Evolutionary conservation across 2,113 vertebrate species (phyloP), one percentile per base, ranked within the genome.

Genomic region (Urocynchramus pylzowi): DNA sequence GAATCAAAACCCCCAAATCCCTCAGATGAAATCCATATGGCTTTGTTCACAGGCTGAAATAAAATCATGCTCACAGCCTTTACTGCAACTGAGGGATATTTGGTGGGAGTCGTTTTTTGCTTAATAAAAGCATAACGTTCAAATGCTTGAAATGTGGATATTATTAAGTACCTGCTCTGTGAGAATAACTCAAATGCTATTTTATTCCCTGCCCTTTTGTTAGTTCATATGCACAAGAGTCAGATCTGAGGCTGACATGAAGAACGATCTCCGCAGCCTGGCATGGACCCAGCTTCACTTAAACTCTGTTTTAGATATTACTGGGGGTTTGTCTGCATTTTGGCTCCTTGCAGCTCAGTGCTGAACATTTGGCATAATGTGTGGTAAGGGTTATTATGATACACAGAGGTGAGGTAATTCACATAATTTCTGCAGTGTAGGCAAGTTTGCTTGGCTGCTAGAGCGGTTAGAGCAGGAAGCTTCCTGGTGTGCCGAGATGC

Each of bases 401-500:
- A 84, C 95, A 96, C 95, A 96, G 96, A 97, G 95, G 97, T 97
- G 97, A 98, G 95, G 97, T 97, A 97, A 98, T 97, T 97, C 97
- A 92, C 83, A 92, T 95, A 22, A 81, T 94, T 97, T 97, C 95
- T 97, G 97, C 95, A 91, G 89, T 17, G 89, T 96, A 96, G 94
- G 95, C 97, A 95, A 90, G 85, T 97, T 97, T 88, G 86, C 91
- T 73, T 82, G 84, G 93, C 93, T 91, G 95, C 89, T 68, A 3
- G 74, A 83, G 91, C 0, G 2, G 90, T 69, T 91, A 64, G 87
- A 95, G 93, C 95, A 97, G 97, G 95, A 97, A 97, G 96, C 77
- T 87, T 93, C 95, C 91, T 1, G 4, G 94, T 90, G 95, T 93
- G 93, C 91, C 1, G 84, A 89, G 94, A 95, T 96, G 96, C 90